phyloP scores from a whole-genome alignment of 2,888 invertebrate species.

The Eupithecia subfuscata region DNA sequence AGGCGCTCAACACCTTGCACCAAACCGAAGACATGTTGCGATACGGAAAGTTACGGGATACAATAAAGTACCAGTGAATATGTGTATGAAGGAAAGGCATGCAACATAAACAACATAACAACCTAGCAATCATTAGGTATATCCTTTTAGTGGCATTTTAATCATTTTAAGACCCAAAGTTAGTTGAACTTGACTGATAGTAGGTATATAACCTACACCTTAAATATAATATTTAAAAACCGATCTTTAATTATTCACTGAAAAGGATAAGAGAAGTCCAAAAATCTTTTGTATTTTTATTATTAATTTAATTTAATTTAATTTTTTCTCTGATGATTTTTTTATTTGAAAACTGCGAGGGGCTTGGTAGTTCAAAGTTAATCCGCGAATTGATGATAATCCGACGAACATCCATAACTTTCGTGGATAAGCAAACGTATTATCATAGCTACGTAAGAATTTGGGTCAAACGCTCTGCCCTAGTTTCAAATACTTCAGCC shows the following conservation, averaged over 20 bases:
- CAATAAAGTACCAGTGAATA: no score
- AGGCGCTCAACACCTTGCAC: no score
- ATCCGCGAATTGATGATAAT: not conserved
- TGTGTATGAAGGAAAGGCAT: no score
- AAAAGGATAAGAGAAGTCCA: not conserved
- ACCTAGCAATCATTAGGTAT: not conserved
- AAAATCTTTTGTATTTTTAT: not conserved
- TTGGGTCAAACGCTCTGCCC: constrained; percentile 30
- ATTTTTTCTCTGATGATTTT: not conserved
- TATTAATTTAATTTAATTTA: no score
- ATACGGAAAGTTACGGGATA: no score
- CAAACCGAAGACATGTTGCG: no score
- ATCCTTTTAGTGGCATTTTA: no score
- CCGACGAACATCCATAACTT: not conserved
- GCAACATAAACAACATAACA: not conserved
- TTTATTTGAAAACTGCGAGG: not conserved
- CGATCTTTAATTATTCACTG: not conserved
- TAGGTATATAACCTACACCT: no score
- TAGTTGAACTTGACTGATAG: not conserved
- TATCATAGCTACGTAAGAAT: constrained; percentile 12
- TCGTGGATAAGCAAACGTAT: constrained; percentile 2
- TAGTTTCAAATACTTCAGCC: constrained; percentile 22
- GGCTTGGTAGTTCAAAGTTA: not conserved
- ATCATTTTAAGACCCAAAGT: no score
- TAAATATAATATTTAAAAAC: no score